phyloP scores from a whole-genome alignment of 2,113 vertebrate species.

The Psittacula cyanocephala region DNA sequence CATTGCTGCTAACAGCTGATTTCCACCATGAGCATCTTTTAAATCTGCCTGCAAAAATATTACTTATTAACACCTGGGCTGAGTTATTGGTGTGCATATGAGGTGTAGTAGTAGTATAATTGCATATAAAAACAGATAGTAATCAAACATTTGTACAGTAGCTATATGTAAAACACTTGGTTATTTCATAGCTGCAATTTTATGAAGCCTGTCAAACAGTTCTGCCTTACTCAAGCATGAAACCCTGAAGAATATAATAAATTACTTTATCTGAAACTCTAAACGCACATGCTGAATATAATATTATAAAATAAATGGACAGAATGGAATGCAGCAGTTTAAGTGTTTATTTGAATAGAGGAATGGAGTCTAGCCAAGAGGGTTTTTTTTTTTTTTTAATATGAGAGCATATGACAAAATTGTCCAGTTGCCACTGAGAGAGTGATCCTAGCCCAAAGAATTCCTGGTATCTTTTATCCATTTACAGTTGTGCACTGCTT shows the following conservation, averaged over 20 bases:
- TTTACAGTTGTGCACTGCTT: not conserved
- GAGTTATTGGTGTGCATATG: not conserved
- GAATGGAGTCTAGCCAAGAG: not conserved
- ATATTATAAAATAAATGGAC: slow-evolving; percentile 1
- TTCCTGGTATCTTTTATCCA: not conserved
- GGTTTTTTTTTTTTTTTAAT: not conserved
- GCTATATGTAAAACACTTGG: not conserved
- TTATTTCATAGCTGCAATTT: not conserved
- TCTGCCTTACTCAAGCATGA: not conserved
- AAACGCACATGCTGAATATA: not conserved
- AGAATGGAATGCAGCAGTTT: not conserved
- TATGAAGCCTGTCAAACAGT: not conserved
- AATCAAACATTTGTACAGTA: not conserved
- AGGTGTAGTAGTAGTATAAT: not conserved
- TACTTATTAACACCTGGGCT: not conserved
- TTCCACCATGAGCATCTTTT: not conserved
- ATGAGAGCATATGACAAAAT: not conserved
- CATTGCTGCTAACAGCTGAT: not conserved
- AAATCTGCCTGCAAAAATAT: not conserved
- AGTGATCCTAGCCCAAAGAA: not conserved
- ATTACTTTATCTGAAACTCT: not conserved
- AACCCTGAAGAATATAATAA: not conserved
- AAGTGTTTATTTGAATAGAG: not conserved
- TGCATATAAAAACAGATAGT: not conserved
- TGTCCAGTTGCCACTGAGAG: not conserved